phyloP scores from a whole-genome alignment of 1,140 invertebrate genomes.

The Megathymus violae region DNA sequence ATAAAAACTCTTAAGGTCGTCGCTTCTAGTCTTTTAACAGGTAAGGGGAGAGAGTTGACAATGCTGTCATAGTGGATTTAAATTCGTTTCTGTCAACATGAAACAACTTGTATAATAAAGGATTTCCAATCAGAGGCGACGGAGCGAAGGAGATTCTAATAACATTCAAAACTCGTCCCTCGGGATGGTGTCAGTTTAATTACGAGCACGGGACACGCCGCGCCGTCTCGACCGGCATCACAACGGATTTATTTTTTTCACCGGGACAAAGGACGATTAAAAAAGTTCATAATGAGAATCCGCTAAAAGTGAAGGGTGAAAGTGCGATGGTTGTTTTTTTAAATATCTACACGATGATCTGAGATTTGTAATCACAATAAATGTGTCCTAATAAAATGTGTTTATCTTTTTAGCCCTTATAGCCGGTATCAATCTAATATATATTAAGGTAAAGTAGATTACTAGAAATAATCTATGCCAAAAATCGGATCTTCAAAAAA shows the following conservation, averaged over 20 bases:
- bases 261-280: slow-evolving; percentile 80
- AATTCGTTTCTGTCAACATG: slow-evolving; percentile 34
- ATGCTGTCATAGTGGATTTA: slow-evolving; percentile 29
- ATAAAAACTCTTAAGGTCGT: neutral
- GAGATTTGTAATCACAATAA: too few species aligned
- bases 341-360: neutral
- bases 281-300: slow-evolving; percentile 81
- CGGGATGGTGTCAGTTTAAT: slow-evolving; percentile 80
- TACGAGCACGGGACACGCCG: slow-evolving; percentile 65
- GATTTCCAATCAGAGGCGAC: slow-evolving; percentile 75
- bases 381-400: too few species aligned
- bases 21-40: neutral
- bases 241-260: slow-evolving; percentile 78
- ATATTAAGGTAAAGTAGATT: too few species aligned
- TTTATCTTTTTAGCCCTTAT: too few species aligned
- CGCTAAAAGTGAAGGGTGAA: slow-evolving; percentile 70
- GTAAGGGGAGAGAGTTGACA: slow-evolving; percentile 19
- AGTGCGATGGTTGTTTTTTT: slow-evolving; percentile 46
- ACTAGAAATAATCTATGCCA: too few species aligned
- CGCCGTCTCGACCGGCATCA: slow-evolving; percentile 62
- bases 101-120: slow-evolving; percentile 48
- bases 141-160: slow-evolving; percentile 80
- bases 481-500: too few species aligned
- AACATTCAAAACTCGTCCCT: slow-evolving; percentile 81
- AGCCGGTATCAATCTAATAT: too few species aligned